A percentile compares a stretch with the other conserved stretches of the same genome.
These are phyloP conservation scores for Anarsia innoxiella DNA, from an alignment of 2,888 invertebrate genomes.

Conservation along the genomic window DNA sequence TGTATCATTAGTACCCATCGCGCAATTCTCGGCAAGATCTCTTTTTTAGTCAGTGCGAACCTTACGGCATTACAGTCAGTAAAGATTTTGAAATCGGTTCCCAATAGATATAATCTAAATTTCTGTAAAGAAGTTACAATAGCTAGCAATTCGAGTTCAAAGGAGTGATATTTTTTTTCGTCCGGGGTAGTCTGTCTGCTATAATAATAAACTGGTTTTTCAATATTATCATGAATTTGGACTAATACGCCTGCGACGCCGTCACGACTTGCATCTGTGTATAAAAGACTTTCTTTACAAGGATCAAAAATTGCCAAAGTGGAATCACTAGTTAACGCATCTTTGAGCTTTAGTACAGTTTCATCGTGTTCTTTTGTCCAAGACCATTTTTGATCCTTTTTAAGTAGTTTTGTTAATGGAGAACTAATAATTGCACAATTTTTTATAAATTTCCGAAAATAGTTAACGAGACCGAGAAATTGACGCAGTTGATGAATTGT, in stretches of 20 bases:
- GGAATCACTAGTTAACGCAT: constrained; percentile 13
- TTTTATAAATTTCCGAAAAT: constrained; percentile 21
- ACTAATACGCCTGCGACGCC: constrained; percentile 32
- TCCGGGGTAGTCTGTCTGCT: constrained; percentile 32
- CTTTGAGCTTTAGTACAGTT: constrained; percentile 6
- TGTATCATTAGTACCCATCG: background rate
- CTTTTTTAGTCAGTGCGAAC: constrained; percentile 21
- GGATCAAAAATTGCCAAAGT: constrained; percentile 23
- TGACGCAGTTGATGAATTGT: constrained; percentile 12
- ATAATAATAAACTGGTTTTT: constrained; percentile 29
- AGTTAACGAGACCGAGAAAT: constrained; percentile 20
- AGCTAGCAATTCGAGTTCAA: too few species aligned
- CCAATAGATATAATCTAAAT: constrained; percentile 26
- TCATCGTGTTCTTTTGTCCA: constrained; percentile 9
- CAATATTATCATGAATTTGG: constrained; percentile 21
- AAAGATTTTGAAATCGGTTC: constrained; percentile 18
- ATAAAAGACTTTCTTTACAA: constrained; percentile 16
- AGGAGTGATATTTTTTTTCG: constrained; percentile 35
- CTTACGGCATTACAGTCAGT: constrained; percentile 29
- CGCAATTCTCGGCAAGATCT: too few species aligned
- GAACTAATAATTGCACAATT: constrained; percentile 22
- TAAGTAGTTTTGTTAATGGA: constrained; percentile 15
- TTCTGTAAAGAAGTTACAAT: constrained; percentile 23
- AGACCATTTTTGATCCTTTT: constrained; percentile 8
- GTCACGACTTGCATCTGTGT: constrained; percentile 24